These are phyloP conservation scores for Camelus bactrianus DNA, from an alignment of 2,113 vertebrate genomes.

Conservation along the genomic window DNA sequence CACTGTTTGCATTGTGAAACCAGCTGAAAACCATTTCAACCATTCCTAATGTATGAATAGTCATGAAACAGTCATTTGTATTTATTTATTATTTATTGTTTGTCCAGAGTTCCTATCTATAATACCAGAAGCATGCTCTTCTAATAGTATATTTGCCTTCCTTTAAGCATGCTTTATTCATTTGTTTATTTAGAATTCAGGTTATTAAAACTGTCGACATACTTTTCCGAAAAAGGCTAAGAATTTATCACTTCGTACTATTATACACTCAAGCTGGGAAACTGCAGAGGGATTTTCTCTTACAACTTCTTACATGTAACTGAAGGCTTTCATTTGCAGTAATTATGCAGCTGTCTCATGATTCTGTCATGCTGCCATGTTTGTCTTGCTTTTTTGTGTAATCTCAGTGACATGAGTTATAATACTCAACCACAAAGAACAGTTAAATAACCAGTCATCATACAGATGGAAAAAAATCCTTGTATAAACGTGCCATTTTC, in stretches of 20 bases:
- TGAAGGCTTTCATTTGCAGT: not conserved
- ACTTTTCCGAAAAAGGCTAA: slow-evolving; percentile 27
- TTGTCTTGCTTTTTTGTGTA: slow-evolving; percentile 57
- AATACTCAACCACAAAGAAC: slow-evolving; percentile 20
- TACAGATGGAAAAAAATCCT: not conserved
- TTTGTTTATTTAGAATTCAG: not conserved
- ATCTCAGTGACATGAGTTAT: slow-evolving; percentile 68
- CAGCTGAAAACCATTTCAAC: not conserved
- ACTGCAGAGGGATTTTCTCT: not conserved
- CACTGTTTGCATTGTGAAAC: not conserved
- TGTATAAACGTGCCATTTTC: slow-evolving; percentile 4
- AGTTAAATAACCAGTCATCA: slow-evolving; percentile 65
- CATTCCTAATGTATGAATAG: not conserved
- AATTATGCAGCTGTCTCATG: slow-evolving; percentile 73
- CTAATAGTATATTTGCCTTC: not conserved
- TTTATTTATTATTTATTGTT: not conserved
- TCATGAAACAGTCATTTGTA: not conserved
- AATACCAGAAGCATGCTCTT: not conserved
- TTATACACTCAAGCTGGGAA: slow-evolving; percentile 49
- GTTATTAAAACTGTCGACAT: slow-evolving; percentile 25
- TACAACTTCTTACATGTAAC: slow-evolving; percentile 8
- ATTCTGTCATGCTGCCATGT: slow-evolving; percentile 42
- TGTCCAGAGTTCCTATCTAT: not conserved
- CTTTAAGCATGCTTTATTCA: not conserved
- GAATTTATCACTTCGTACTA: slow-evolving; percentile 38